Conservation (phyloP, 1,140 invertebrate genomes). For the Drosophila hydei region DNA sequence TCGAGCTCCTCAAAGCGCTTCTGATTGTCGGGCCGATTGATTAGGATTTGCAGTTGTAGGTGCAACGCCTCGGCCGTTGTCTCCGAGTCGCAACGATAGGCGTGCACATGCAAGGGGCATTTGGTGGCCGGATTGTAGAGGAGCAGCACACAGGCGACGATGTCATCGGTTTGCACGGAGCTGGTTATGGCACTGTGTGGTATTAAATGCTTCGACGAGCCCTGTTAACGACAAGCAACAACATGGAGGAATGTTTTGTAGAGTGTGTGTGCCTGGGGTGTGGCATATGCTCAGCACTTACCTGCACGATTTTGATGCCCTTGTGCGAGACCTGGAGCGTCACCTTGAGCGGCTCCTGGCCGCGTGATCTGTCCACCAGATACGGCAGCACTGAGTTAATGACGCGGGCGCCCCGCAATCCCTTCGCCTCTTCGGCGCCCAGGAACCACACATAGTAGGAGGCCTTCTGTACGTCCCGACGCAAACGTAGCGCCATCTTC, state of each 20-base stretch:
- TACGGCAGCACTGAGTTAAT: conserved; percentile 93
- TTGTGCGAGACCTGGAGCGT: conserved; percentile 94
- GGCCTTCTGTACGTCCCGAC: conserved; percentile 96
- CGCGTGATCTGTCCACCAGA: conserved; percentile 92
- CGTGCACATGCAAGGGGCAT: conserved; percentile 94
- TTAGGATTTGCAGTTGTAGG: conserved; percentile 91
- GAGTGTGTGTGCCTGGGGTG: not conserved
- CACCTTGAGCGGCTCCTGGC: conserved; percentile 96
- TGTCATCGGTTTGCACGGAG: conserved; percentile 92
- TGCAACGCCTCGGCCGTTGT: conserved; percentile 94
- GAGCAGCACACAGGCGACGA: conserved; percentile 95
- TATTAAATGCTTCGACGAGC: conserved; percentile 96
- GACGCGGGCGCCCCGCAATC: conserved; percentile 91
- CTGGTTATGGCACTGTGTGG: conserved; percentile 96
- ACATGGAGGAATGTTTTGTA: conserved; percentile 9
- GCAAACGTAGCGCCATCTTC: conserved; percentile 88
- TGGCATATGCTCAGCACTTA: conserved; percentile 28
- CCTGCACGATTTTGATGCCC: conserved; percentile 96
- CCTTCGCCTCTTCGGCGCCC: conserved; percentile 96
- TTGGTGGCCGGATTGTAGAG: conserved; percentile 96
- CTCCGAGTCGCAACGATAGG: conserved; percentile 97
- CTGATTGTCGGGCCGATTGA: conserved; percentile 93
- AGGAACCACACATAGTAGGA: conserved; percentile 99
- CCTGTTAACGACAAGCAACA: conserved; percentile 67
- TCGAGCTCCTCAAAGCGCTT: conserved; percentile 93